phyloP scores from a whole-genome alignment of 2,888 invertebrate genomes.

The Diploptera punctata region DNA sequence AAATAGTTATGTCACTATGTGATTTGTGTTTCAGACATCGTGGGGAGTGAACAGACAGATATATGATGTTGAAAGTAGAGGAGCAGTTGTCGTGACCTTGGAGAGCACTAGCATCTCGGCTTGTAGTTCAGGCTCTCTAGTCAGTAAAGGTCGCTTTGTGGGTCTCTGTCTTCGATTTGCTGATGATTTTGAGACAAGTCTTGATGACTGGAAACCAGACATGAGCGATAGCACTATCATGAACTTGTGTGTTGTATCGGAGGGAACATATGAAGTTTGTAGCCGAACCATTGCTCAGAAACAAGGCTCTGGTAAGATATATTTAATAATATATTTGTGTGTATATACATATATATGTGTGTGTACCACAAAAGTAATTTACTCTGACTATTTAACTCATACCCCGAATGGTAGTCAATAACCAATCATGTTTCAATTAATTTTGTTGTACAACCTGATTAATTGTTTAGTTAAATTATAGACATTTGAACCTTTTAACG shows the following conservation, averaged over 20 bases:
- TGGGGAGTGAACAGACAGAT: slow-evolving; percentile 68
- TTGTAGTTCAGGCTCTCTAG: slow-evolving; percentile 94
- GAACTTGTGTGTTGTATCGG: slow-evolving; percentile 97
- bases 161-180: slow-evolving; percentile 94
- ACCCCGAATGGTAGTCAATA: no score
- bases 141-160: slow-evolving; percentile 87
- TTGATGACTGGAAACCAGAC: slow-evolving; percentile 98
- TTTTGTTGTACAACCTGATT: no score
- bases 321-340: no score
- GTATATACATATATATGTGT: no score
- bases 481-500: no score
- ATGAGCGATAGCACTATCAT: slow-evolving; percentile 77
- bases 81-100: slow-evolving; percentile 94
- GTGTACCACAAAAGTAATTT: no score
- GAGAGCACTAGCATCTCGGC: slow-evolving; percentile 96
- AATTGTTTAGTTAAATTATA: no score
- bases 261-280: slow-evolving; percentile 98
- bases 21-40: slow-evolving; percentile 55
- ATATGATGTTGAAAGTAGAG: slow-evolving; percentile 80
- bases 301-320: slow-evolving; percentile 64
- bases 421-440: no score
- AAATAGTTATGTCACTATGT: no score
- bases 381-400: no score
- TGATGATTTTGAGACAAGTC: slow-evolving; percentile 94
- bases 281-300: slow-evolving; percentile 90